Base-by-base conservation (phyloP, 2,797 vertebrate species). In the Oreochromis grahami region DNA sequence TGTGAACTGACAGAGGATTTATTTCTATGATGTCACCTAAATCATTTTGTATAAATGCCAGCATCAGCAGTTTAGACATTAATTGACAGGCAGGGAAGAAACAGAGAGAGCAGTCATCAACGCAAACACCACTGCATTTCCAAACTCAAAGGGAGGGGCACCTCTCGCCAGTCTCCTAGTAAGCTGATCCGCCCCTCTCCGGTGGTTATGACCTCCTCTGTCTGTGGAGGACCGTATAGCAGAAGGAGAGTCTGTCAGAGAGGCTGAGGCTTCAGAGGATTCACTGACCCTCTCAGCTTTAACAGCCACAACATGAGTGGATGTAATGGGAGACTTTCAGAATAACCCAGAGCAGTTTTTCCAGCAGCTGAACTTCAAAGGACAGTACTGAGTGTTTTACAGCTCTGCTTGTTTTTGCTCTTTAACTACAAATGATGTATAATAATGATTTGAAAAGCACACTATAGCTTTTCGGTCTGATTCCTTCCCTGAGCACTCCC, bases 91-190 rank as follows among this genome's bases (percentile, higher is more conserved):
- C 19, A 81, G 65, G 58, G 19, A 81, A 86, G 82, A 76, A 79
- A 85, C 60, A 50, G 21, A 89, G 76, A n/a, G 85, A 86, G 78
- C 36, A 90, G 12, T 38, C 79, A 78, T 86, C 53, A 48, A 82
- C 89, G 32, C 82, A 89, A 90, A 94, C 89, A 84, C 48, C 95
- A 96, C 95, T 53, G 94, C 94, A 95, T 77, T 92, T 93, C 86
- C 95, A 96, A 84, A 90, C 82, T 45, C 50, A n/a, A 8, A 26
- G 7, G 79, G 63, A 68, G 29, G 80, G 86, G 93, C 94, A 98
- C 97, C 96, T 98, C 96, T 94, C 94, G 91, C 93, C 95, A 96
- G 88, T 97, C 96, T 94, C 97, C 96, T 87, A 98, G 92, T 90
- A 98, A 89, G 89, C 97, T 92, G 76, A 98, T 94, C 89, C 91